These are phyloP conservation scores for Tragelaphus strepsiceros DNA, from an alignment of 2,113 vertebrate genomes.

Conservation along the genomic window DNA sequence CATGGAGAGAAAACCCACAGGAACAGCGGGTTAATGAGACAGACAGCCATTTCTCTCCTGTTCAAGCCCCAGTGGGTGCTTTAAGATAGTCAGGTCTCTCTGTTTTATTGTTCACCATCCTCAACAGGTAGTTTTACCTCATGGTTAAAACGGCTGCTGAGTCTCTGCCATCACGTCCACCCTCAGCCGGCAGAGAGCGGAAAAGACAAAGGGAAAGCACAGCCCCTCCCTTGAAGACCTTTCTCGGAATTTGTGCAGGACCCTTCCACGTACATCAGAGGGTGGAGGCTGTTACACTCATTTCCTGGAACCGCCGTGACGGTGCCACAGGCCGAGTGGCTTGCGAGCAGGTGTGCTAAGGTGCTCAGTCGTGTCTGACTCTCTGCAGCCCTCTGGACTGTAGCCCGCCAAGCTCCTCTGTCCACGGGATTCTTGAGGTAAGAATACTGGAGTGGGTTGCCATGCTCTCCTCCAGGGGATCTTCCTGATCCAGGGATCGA, in stretches of 20 bases:
- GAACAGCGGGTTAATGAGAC: neutral
- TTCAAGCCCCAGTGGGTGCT: neutral
- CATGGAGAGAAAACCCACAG: neutral
- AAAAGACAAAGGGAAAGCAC: neutral
- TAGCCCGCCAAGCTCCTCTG: neutral
- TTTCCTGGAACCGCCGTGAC: neutral
- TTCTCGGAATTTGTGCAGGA: neutral
- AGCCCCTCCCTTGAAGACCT: neutral
- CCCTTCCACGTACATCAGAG: neutral
- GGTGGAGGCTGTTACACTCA: accelerated
- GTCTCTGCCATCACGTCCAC: neutral
- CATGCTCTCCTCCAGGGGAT: neutral
- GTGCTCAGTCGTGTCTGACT: neutral
- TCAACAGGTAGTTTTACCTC: neutral
- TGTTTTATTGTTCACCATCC: neutral
- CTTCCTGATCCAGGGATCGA: neutral
- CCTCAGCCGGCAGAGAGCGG: neutral
- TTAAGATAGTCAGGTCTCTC: neutral
- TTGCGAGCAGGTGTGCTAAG: accelerated
- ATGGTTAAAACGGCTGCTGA: neutral
- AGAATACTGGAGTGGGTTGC: neutral
- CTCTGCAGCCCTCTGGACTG: neutral
- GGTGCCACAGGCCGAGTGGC: neutral
- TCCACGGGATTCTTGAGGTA: neutral
- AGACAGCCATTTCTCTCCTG: neutral